Percentiles rank a stretch among this genome's conserved stretches.
phyloP scores from a whole-genome alignment of 2,797 vertebrate species.

The Sebastolobus altivelis region DNA sequence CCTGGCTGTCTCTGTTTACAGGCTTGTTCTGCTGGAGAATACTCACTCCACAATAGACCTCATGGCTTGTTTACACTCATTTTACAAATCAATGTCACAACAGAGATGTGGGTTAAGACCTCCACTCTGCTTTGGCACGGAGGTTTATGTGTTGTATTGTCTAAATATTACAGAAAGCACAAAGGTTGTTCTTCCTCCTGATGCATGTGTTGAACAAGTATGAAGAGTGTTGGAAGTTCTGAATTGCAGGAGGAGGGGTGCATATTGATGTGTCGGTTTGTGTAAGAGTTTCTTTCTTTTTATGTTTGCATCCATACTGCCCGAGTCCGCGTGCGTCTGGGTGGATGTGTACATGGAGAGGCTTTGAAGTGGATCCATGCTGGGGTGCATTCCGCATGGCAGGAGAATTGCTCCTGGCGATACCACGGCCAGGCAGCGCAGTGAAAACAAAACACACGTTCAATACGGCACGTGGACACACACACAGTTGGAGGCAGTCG shows the following conservation, averaged over 20 bases:
- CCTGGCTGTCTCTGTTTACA: constrained; percentile 10
- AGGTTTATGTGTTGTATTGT: constrained; percentile 5
- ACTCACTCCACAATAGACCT: constrained; percentile 14
- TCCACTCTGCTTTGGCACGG: constrained; percentile 8
- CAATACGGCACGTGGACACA: constrained; percentile 43
- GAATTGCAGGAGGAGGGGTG: background rate
- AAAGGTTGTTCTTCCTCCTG: background rate
- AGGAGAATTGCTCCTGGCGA: constrained; percentile 53
- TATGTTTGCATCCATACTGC: constrained; percentile 21
- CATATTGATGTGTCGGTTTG: constrained; percentile 10
- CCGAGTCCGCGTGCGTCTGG: background rate
- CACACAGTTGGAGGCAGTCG: constrained; percentile 62
- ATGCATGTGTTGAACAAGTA: background rate
- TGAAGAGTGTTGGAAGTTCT: background rate
- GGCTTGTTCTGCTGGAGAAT: constrained; percentile 7
- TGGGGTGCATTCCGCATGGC: constrained; percentile 44
- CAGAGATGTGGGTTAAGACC: constrained; percentile 28
- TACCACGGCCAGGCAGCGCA: constrained; percentile 19
- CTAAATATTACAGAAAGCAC: background rate
- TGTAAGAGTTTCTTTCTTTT: background rate
- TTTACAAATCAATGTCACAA: constrained; percentile 34
- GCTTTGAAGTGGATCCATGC: constrained; percentile 63
- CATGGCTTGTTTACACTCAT: constrained; percentile 30
- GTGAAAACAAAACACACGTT: constrained; percentile 31
- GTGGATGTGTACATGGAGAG: constrained; percentile 14